phyloP scores from a whole-genome alignment of 2,888 invertebrate species.

The Temnothorax unifasciatus region DNA sequence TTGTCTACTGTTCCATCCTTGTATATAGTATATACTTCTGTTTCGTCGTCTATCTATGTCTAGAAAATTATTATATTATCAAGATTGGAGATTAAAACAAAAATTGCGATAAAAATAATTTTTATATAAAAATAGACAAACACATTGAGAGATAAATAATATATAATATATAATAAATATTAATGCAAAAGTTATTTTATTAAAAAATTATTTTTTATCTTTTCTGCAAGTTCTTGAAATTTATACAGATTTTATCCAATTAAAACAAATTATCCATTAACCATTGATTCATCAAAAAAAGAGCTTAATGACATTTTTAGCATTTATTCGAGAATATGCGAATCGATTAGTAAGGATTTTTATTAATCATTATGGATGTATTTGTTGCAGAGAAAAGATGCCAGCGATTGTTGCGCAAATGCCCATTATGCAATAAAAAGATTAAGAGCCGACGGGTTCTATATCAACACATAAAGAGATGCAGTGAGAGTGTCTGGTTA shows the following conservation, averaged over 20 bases:
- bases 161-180: not conserved
- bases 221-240: not conserved
- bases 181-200: not conserved
- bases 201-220: not conserved
- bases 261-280: not conserved
- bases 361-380: conserved; percentile 26
- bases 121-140: conserved; percentile 4
- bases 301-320: not conserved
- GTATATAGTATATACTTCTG: not conserved
- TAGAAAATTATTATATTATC: not conserved
- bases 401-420: not conserved
- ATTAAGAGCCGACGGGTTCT: not conserved
- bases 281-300: not conserved
- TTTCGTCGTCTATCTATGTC: not conserved
- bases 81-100: not conserved
- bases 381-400: conserved; percentile 29
- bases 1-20: not conserved
- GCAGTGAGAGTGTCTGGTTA: not conserved
- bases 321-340: not conserved
- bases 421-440: not conserved
- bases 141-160: not conserved
- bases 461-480: not conserved
- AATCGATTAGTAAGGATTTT: not conserved
- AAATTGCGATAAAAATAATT: not conserved
- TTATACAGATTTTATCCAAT: not conserved